These are phyloP conservation scores for Spodoptera frugiperda DNA, from an alignment of 1,140 invertebrate genomes.

Conservation along the genomic window DNA sequence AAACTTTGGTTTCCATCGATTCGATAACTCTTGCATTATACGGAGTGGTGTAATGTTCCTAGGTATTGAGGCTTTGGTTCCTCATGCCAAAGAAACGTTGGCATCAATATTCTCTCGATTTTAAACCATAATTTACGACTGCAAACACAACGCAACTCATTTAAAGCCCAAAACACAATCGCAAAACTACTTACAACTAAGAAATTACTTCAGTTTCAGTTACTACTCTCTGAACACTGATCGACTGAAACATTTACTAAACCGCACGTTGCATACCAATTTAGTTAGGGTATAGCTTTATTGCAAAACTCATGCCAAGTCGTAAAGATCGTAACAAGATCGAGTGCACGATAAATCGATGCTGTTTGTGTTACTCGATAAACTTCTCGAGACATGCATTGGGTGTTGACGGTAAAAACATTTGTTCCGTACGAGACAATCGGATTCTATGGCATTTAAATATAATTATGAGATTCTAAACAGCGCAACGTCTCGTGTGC, in stretches of 20 bases:
- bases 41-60: background rate
- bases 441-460: background rate
- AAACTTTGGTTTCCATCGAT: constrained; percentile 15
- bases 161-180: constrained; percentile 10
- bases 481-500: background rate
- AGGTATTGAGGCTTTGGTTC: too few relatives aligned
- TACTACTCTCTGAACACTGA: constrained; percentile 1
- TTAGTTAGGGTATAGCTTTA: constrained; percentile 34
- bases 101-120: too few relatives aligned
- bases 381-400: constrained; percentile 39
- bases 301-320: constrained; percentile 45
- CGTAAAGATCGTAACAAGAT: constrained; percentile 48
- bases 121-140: constrained; percentile 6
- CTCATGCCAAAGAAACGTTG: too few relatives aligned
- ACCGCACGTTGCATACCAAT: constrained; percentile 20
- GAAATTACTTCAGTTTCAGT: constrained; percentile 12
- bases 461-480: background rate
- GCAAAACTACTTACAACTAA: background rate
- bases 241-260: background rate
- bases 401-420: constrained; percentile 29
- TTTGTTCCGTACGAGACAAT: constrained; percentile 2
- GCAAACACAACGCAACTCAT: background rate
- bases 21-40: background rate
- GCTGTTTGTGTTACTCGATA: constrained; percentile 34
- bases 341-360: constrained; percentile 41